Conservation (phyloP, 64 coral and sea anemone species). For the Montipora capricornis region DNA sequence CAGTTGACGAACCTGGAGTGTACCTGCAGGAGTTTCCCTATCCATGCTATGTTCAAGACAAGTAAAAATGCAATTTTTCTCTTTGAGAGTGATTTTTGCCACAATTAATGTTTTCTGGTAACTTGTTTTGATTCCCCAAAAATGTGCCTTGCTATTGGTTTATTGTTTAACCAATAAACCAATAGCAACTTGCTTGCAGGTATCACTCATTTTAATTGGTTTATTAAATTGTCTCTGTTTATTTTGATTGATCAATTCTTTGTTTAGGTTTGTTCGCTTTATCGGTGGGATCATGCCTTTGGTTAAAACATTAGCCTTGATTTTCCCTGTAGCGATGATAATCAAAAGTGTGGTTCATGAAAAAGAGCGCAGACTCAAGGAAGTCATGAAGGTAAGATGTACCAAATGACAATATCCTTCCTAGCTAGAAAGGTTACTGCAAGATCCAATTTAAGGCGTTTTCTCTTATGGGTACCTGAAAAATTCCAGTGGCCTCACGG, state of each 20-base stretch:
- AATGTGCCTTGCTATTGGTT: too few species aligned
- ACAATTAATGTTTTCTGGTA: too few species aligned
- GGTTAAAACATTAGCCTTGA: conserved; percentile 95
- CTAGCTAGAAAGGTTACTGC: neutral
- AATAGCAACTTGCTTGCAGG: too few species aligned
- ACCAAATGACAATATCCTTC: too few species aligned
- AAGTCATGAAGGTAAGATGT: conserved; percentile 96
- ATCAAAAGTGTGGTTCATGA: conserved; percentile 95
- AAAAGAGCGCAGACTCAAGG: conserved; percentile 90
- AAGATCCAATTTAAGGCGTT: too few species aligned
- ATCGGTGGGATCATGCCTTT: conserved; percentile 92
- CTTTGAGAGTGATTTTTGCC: neutral
- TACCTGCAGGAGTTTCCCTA: conserved; percentile 92
- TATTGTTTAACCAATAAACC: too few species aligned
- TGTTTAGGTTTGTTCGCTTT: conserved; percentile 83
- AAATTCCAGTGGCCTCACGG: too few species aligned
- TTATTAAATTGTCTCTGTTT: neutral
- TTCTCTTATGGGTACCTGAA: too few species aligned
- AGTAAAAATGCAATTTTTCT: conserved; percentile 40
- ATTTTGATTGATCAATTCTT: neutral
- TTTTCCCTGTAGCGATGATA: conserved; percentile 95
- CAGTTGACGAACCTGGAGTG: conserved; percentile 80
- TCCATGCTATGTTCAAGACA: conserved; percentile 91
- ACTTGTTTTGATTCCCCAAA: too few species aligned
- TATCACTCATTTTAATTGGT: neutral